phyloP scores from a whole-genome alignment of 2,113 vertebrate species.

The Crotalus helleri region DNA sequence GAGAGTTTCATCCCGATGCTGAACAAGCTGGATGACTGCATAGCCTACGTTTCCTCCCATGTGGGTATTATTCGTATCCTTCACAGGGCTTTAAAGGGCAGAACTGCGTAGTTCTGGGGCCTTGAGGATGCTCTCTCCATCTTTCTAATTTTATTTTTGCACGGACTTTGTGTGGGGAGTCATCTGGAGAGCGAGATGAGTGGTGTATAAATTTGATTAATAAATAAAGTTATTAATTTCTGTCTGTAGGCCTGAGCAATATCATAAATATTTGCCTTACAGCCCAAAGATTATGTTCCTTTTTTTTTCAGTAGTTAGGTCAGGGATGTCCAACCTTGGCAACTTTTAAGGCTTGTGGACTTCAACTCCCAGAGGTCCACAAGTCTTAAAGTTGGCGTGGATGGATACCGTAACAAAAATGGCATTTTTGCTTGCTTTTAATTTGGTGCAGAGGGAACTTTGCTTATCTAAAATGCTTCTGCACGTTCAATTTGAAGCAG shows the following conservation, averaged over 20 bases:
- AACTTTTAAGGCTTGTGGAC: not conserved
- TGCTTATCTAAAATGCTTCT: not conserved
- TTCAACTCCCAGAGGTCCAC: not conserved
- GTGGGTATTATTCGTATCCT: conserved; percentile 73
- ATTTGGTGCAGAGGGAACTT: not conserved
- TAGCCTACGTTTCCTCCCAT: conserved; percentile 92
- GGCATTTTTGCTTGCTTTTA: not conserved
- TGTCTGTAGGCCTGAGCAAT: not conserved
- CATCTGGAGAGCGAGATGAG: not conserved
- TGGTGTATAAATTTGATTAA: not conserved
- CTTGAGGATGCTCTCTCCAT: not conserved
- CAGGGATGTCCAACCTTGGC: not conserved
- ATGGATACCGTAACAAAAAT: not conserved
- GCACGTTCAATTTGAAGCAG: not conserved
- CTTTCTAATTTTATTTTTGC: not conserved
- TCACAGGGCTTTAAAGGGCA: not conserved
- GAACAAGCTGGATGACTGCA: conserved; percentile 93
- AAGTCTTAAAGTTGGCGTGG: not conserved
- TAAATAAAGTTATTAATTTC: not conserved
- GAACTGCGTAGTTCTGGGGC: too few relatives aligned
- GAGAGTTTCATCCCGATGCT: conserved; percentile 98
- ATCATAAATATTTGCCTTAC: not conserved
- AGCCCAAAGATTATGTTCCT: not conserved
- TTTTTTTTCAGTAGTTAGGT: not conserved
- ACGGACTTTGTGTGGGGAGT: not conserved